Conservation (phyloP, 2,113 vertebrate genomes). For the Podilymbus podiceps region DNA sequence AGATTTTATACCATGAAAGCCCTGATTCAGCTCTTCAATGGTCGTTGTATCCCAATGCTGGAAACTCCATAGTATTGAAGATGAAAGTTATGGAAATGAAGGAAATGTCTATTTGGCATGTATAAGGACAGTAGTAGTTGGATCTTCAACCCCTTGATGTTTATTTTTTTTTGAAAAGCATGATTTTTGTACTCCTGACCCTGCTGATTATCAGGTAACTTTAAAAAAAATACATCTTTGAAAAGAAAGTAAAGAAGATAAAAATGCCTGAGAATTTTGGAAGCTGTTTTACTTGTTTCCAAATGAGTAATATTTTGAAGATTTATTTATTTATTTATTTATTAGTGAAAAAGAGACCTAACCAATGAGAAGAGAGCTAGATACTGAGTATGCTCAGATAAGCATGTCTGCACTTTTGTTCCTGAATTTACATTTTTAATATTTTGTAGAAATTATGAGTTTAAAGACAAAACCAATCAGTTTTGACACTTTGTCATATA, state of each 20-base stretch:
- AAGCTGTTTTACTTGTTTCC: background rate
- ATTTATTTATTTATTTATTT: background rate
- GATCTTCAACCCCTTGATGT: slow-evolving; percentile 12
- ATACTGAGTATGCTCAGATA: background rate
- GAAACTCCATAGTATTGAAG: background rate
- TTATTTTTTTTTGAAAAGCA: background rate
- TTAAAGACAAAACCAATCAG: background rate
- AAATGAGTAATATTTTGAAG: background rate
- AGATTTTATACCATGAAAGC: background rate
- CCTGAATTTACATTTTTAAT: background rate
- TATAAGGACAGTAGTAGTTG: slow-evolving; percentile 27
- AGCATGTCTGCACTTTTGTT: background rate
- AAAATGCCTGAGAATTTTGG: background rate
- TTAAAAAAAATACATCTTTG: background rate
- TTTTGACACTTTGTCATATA: background rate
- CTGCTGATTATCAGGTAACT: slow-evolving; percentile 45
- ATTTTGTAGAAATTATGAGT: background rate
- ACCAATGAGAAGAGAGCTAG: background rate
- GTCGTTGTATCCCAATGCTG: background rate
- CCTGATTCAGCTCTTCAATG: background rate
- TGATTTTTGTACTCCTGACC: background rate
- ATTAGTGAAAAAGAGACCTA: background rate
- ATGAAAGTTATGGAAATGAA: no score
- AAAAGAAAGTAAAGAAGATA: background rate
- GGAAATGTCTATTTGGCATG: background rate